Evolutionary conservation across 1,140 invertebrate genomes (phyloP).

Genomic region (Pinna nobilis): DNA sequence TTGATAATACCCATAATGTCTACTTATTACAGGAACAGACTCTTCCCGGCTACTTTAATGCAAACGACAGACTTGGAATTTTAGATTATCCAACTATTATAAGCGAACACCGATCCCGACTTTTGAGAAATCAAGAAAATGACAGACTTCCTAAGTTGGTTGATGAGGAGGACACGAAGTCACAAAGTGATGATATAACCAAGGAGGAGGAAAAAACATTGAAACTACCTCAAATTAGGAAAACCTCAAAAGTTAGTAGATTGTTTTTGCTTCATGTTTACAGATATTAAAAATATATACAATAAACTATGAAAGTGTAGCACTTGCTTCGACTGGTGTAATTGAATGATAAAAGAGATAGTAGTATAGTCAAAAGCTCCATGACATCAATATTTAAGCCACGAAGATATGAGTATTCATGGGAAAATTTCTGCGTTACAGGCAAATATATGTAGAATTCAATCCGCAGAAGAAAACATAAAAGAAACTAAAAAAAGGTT

Average conservation of each 20-base stretch:
- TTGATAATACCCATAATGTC: not conserved
- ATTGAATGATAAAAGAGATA: too few species aligned
- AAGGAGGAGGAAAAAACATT: constrained; percentile 11
- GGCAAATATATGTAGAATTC: too few species aligned
- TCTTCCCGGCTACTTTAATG: constrained; percentile 52
- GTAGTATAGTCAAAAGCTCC: too few species aligned
- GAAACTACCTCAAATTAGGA: constrained; percentile 20
- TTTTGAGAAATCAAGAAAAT: constrained; percentile 23
- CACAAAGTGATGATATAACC: not conserved
- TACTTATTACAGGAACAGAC: constrained; percentile 45
- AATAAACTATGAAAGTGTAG: too few species aligned
- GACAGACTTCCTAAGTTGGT: not conserved
- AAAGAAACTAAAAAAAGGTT: too few species aligned
- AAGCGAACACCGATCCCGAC: constrained; percentile 40
- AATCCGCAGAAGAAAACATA: too few species aligned
- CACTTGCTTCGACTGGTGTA: too few species aligned
- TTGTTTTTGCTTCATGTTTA: too few species aligned
- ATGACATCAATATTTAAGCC: too few species aligned
- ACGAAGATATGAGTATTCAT: too few species aligned
- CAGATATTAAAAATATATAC: too few species aligned
- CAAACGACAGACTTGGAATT: constrained; percentile 47
- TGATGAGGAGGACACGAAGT: constrained; percentile 11
- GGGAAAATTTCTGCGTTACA: too few species aligned
- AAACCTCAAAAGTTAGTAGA: constrained; percentile 41
- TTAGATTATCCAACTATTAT: constrained; percentile 58